phyloP scores from a whole-genome alignment of 2,797 vertebrate species.

The Melanotaenia boesemani region DNA sequence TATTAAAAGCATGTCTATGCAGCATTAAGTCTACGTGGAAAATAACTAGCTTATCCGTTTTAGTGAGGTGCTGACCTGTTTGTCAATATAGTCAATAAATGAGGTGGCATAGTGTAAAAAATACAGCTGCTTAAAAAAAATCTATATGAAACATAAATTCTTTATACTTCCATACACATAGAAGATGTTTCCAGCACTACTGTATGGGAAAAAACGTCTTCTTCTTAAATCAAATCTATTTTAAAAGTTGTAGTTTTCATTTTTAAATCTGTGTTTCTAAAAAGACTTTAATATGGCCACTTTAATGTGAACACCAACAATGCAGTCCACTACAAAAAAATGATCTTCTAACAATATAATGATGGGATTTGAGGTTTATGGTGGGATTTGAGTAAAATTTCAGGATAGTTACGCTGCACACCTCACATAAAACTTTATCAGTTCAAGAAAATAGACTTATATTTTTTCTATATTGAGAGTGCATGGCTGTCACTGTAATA shows the following conservation, averaged over 20 bases:
- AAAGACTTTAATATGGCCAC: too few species aligned
- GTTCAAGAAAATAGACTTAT: not conserved
- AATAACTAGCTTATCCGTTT: not conserved
- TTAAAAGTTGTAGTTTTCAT: too few species aligned
- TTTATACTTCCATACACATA: not conserved
- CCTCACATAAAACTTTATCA: not conserved
- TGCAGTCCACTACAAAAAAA: not conserved
- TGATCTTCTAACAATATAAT: not conserved
- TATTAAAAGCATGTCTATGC: not conserved
- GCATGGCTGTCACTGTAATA: not conserved
- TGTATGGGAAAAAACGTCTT: not conserved
- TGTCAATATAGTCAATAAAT: conserved; percentile 5
- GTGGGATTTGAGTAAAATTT: not conserved
- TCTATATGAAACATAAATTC: not conserved
- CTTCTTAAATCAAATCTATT: not conserved
- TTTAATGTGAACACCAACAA: not conserved
- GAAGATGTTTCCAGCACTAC: not conserved
- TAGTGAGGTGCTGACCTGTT: not conserved
- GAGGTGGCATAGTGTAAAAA: not conserved
- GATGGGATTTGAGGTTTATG: not conserved
- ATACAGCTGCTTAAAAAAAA: not conserved
- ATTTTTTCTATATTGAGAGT: too few species aligned
- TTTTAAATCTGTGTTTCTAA: not conserved
- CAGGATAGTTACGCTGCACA: not conserved
- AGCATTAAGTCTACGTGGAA: not conserved